phyloP scores from a whole-genome alignment of 2,113 vertebrate species.

The Nyctereutes procyonoides region DNA sequence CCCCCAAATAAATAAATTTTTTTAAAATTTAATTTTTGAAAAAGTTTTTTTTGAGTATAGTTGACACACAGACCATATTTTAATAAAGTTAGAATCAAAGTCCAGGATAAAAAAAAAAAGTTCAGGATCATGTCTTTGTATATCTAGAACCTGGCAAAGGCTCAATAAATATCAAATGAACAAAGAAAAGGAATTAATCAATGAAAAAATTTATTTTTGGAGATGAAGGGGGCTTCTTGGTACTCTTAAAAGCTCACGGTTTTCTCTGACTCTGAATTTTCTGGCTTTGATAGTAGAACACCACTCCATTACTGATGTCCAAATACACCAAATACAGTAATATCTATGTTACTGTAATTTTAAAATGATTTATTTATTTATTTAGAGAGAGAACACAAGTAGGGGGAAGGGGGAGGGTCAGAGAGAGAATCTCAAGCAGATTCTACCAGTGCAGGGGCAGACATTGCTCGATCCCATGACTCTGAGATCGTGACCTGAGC shows the following conservation, averaged over 20 bases:
- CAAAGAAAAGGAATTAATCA: background rate
- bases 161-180: background rate
- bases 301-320: background rate
- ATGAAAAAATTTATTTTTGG: background rate
- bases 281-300: background rate
- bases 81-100: conserved; percentile 7
- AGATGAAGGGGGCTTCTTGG: background rate
- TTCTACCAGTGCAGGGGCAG: too few relatives aligned
- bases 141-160: background rate
- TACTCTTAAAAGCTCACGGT: background rate
- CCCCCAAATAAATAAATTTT: too few relatives aligned
- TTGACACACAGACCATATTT: background rate
- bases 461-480: too few relatives aligned
- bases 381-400: too few relatives aligned
- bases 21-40: too few relatives aligned
- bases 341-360: background rate
- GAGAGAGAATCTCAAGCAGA: too few relatives aligned
- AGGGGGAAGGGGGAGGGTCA: too few relatives aligned
- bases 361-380: background rate
- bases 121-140: background rate
- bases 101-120: background rate
- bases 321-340: background rate
- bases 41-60: too few relatives aligned
- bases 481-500: too few relatives aligned
- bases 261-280: background rate